Evolutionary conservation across 2,797 vertebrate genomes (phyloP).

Genomic region (Dermochelys coriacea): DNA sequence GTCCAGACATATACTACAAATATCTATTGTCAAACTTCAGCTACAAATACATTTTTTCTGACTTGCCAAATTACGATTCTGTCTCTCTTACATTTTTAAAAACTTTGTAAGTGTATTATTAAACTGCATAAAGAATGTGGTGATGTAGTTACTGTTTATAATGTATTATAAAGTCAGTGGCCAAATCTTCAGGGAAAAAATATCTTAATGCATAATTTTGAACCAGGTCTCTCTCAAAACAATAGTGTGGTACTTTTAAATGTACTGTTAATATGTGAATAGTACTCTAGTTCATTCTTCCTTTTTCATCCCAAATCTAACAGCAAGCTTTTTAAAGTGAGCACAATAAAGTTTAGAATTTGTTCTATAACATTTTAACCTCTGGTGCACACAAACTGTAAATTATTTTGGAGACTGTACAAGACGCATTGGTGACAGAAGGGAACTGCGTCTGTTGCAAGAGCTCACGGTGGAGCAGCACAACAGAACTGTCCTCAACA

Average conservation of each 20-base stretch:
- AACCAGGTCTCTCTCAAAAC: background rate
- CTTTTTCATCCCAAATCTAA: constrained; percentile 8
- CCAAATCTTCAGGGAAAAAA: background rate
- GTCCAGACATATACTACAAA: background rate
- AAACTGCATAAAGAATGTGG: background rate
- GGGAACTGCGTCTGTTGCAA: background rate
- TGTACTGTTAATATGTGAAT: accelerated
- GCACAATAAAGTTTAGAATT: background rate
- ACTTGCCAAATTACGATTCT: background rate
- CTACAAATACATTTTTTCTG: background rate
- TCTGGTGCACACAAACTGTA: background rate
- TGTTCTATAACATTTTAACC: background rate
- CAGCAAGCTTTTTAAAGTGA: background rate
- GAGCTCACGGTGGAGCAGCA: accelerated
- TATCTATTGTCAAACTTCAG: background rate
- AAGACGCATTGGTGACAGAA: accelerated
- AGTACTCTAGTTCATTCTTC: background rate
- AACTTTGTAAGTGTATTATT: background rate
- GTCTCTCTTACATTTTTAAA: background rate
- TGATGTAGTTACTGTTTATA: background rate
- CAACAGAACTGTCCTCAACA: background rate
- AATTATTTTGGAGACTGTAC: accelerated
- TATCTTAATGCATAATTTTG: accelerated
- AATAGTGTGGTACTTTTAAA: accelerated
- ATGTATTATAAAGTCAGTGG: background rate